Conservation (phyloP, 2,113 vertebrate species). For the Archilochus colubris region DNA sequence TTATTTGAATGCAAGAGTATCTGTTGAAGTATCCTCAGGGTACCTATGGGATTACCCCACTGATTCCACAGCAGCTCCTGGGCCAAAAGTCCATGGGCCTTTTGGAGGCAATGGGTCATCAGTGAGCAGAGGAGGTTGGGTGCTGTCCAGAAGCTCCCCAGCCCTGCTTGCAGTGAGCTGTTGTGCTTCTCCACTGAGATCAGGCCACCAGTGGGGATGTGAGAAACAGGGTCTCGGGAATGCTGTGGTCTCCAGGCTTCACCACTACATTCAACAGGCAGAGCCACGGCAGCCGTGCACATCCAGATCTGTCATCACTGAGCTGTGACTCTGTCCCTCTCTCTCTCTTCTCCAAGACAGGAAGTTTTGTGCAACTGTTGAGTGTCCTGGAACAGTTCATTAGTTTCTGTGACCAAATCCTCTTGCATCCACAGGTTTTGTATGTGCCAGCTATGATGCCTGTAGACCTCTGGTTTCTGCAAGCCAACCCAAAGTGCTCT, state of each 20-base stretch:
- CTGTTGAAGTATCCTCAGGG: background rate
- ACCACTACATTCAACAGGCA: background rate
- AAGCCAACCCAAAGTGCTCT: background rate
- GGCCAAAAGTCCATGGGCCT: background rate
- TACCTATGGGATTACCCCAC: background rate
- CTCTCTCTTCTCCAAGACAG: background rate
- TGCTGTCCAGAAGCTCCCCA: background rate
- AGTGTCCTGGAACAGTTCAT: background rate
- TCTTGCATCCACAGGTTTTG: background rate
- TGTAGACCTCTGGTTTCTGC: background rate
- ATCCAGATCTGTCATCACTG: rapidly evolving
- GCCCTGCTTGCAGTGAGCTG: background rate
- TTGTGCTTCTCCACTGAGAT: rapidly evolving
- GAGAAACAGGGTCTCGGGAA: background rate
- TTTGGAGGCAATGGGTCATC: background rate
- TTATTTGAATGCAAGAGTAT: background rate
- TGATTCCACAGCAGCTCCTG: background rate
- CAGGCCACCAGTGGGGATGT: background rate
- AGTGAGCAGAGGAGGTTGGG: background rate
- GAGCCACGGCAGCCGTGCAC: rapidly evolving
- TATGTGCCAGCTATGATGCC: background rate
- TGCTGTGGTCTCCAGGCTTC: background rate
- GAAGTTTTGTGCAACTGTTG: background rate
- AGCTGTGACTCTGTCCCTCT: background rate
- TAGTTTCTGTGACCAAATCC: background rate